These are phyloP conservation scores for Exocentrus adspersus DNA, from an alignment of 2,888 invertebrate genomes.

Conservation along the genomic window DNA sequence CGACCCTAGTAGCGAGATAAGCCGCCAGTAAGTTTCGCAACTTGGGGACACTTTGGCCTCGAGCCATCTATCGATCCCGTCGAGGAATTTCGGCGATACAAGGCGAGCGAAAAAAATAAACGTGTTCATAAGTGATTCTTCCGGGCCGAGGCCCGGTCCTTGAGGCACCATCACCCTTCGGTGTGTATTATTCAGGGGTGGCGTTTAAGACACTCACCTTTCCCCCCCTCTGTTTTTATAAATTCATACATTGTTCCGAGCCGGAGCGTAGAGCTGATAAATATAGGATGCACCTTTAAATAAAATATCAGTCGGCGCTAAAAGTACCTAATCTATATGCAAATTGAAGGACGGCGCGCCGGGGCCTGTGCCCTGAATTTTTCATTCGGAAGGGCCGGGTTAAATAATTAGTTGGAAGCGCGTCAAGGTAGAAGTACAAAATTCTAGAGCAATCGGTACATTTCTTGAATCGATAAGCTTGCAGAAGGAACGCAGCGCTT, in stretches of 20 bases:
- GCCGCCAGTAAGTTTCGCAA: conserved; percentile 27
- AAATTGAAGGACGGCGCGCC: conserved; percentile 3
- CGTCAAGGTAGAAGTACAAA: no score
- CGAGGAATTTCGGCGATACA: conserved; percentile 27
- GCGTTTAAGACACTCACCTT: conserved; percentile 15
- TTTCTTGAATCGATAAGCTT: no score
- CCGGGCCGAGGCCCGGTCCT: no score
- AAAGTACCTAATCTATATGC: neutral
- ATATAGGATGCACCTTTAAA: conserved; percentile 18
- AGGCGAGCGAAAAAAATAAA: no score
- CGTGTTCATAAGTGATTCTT: no score
- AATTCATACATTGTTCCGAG: conserved; percentile 17
- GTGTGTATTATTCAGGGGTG: conserved; percentile 9
- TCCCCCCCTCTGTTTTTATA: conserved; percentile 6
- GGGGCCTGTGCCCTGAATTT: neutral
- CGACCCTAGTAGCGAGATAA: conserved; percentile 31
- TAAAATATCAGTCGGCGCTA: conserved; percentile 4
- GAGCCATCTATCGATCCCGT: conserved; percentile 28
- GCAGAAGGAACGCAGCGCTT: no score
- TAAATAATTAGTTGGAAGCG: no score
- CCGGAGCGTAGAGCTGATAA: conserved; percentile 8
- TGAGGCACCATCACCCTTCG: no score
- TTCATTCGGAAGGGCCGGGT: no score
- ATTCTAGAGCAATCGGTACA: no score
- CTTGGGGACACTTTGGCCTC: conserved; percentile 29